Evolutionary conservation across 1,140 invertebrate genomes (phyloP), one percentile per base, ranked within the genome.

Genomic region (Paramacrobiotus metropolitanus): DNA sequence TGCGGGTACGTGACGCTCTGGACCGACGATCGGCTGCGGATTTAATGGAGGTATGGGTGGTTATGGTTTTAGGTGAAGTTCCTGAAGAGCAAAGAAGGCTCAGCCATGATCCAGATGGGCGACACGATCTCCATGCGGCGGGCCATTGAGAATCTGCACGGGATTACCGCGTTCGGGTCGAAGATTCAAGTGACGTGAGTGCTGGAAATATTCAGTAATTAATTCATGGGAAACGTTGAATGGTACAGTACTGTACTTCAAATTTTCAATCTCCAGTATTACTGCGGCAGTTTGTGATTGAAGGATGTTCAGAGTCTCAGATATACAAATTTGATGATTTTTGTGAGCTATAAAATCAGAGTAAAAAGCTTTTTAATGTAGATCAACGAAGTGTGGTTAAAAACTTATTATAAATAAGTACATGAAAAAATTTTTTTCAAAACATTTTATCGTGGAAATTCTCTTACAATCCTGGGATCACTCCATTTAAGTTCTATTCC

Each of bases 101-200:
- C 91, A 62, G 92, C 92, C n/a, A 98, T 99, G 92, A 86, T 97
- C 63, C 91, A 98, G 73, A 92, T 99, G 89, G 91, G 91, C 18
- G 90, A 95, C 72, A 80, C 81, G n/a, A 79, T 88, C 59, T 86
- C 91, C 3, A 89, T 95, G 1, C 89, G 95, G 72, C 77, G 91
- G 66, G 90, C 86, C 70, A 83, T 98, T 59, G 85, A 87, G 67
- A 89, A 95, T 73, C 78, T 98, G 60, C 94, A 95, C 77, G 89
- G 92, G 70, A 82, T 85, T 64, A 83, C 82, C 62, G 83, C 94
- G 66, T 91, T 84, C 70, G 77, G 74, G 64, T 73, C 71, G 65
- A 78, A 79, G 71, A 68, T 83, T 64, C 78, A 80, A 66, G 70
- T 82, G n/a, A 77, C 77, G 77, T 80, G 70, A 68, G 71, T 71